Conservation (phyloP, 2,113 vertebrate genomes). For the Cervus canadensis region DNA sequence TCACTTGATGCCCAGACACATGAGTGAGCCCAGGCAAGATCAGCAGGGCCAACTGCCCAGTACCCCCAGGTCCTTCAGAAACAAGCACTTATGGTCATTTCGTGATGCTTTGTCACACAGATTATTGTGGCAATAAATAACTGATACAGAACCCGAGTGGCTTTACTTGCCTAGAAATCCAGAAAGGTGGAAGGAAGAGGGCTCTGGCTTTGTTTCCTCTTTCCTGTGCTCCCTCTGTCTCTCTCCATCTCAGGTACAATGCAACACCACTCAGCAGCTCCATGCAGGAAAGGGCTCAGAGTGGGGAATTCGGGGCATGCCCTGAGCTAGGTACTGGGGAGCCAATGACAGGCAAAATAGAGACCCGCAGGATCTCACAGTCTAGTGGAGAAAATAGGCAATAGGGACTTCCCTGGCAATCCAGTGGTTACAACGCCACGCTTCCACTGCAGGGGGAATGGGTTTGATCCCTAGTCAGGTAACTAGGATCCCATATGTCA, state of each 20-base stretch:
- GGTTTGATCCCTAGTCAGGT: not conserved
- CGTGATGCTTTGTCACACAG: not conserved
- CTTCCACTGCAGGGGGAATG: not conserved
- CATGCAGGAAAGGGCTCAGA: not conserved
- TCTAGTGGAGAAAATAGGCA: not conserved
- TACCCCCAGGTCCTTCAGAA: not conserved
- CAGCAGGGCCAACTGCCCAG: not conserved
- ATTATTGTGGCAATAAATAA: not conserved
- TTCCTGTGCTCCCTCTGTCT: not conserved
- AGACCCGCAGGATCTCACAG: not conserved
- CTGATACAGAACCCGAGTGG: not conserved
- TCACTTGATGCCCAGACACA: not conserved
- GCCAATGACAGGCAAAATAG: not conserved
- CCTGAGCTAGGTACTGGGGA: not conserved
- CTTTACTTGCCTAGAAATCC: not conserved
- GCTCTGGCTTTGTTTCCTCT: not conserved
- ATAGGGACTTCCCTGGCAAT: not conserved
- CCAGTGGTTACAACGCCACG: not conserved
- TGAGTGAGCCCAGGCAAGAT: not conserved
- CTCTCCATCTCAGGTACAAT: not conserved
- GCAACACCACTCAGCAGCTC: not conserved
- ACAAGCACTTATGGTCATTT: not conserved
- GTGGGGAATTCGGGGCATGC: not conserved
- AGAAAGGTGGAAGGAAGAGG: not conserved
- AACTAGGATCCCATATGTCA: not conserved